Evolutionary conservation across 2,113 vertebrate species (phyloP), one percentile per base, ranked within the genome.

Genomic region (Nyctereutes procyonoides): DNA sequence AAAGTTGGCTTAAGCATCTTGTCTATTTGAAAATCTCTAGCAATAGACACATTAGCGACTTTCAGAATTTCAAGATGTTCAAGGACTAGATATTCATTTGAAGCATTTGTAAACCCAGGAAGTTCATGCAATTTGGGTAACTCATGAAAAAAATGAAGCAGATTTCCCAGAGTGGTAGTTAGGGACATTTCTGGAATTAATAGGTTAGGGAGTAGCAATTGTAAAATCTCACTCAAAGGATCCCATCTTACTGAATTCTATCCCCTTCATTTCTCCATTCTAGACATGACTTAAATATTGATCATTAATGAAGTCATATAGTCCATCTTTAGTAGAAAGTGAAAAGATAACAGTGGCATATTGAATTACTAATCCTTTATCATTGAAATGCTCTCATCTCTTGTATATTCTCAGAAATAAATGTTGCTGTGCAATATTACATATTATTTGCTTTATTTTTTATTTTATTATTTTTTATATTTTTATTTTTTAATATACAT

Each of bases 371-470:
- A 48, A n/a, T 58, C 28, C 8, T 95, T 74, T 32, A 76, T 55
- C 5, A 60, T 20, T 38, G 43, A 63, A 11, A 32, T 82, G 28
- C 4, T 87, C n/a, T 97, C 30, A 71, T 93, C 20, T 88, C 28
- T 84, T 88, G 26, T 67, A 19, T 82, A n/a, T 83, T 96, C 48
- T 86, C 48, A 87, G n/a, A 77, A 60, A 51, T 35, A 74, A 2
- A 65, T 67, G 1, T 85, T 90, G 10, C 51, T 77, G 62, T 15
- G 87, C 35, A 88, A 19, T 69, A 15, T 58, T 87, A 87, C 14
- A 56, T 53, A 80, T 62, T 77, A 30, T 81, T 62, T 91, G 16
- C 60, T 88, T 81, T 93, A 91, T n/a, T n/a, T n/a, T n/a, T n/a
- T n/a, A n/a, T n/a, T n/a, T n/a, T n/a, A n/a, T n/a, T n/a, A n/a